Percentiles rank a stretch among this genome's conserved stretches.
phyloP scores from a whole-genome alignment of 2,113 vertebrate genomes.

The Trematocara macrostoma region DNA sequence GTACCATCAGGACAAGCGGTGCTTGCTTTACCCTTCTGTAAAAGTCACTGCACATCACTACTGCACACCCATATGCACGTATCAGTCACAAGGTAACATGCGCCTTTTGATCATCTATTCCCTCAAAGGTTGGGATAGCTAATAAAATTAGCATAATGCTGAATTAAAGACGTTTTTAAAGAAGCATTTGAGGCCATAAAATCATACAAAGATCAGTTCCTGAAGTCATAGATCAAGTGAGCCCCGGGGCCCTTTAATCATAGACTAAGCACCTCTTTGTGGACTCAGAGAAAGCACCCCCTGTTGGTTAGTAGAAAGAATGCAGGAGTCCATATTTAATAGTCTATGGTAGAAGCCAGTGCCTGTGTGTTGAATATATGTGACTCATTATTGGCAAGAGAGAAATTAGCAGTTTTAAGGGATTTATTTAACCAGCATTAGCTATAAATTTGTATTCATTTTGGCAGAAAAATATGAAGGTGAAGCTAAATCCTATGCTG shows the following conservation, averaged over 20 bases:
- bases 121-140: not conserved
- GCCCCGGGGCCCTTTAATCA: not conserved
- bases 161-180: not conserved
- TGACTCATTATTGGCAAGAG: not conserved
- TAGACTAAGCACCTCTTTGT: not conserved
- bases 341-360: not conserved
- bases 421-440: not conserved
- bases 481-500: not conserved
- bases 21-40: not conserved
- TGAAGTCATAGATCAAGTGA: not conserved
- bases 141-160: not conserved
- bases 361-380: not conserved
- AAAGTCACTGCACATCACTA: not conserved
- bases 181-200: not conserved
- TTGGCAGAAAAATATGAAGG: not conserved
- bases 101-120: not conserved
- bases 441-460: not conserved
- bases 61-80: not conserved
- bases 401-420: not conserved
- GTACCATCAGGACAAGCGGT: not conserved
- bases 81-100: not conserved
- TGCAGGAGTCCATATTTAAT: not conserved
- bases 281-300: not conserved
- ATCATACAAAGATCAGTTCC: not conserved
- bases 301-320: not conserved